Percentiles rank a stretch among this genome's conserved stretches.
Evolutionary conservation across 2,797 vertebrate species (phyloP).

Genomic region (Pipistrellus kuhlii): DNA sequence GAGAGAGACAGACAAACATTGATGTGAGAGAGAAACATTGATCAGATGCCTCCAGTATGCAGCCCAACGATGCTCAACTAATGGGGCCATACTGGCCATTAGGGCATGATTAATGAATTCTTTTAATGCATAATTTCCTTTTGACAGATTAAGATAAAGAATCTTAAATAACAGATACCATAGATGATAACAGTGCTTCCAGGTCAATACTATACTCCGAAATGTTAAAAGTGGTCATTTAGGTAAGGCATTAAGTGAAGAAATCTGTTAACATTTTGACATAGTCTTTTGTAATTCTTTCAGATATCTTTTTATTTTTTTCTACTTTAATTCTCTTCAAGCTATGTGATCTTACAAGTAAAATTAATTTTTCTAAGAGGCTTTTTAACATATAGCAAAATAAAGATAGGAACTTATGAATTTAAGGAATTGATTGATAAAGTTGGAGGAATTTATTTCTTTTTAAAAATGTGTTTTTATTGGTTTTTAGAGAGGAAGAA

Average conservation of each 20-base stretch:
- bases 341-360: not conserved
- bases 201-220: conserved; percentile 38
- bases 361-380: not conserved
- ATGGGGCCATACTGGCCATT: not conserved
- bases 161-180: conserved; percentile 65
- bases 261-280: not conserved
- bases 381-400: not conserved
- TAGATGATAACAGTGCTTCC: conserved; percentile 42
- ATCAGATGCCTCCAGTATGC: not conserved
- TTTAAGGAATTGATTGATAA: not conserved
- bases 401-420: not conserved
- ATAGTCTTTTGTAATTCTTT: not conserved
- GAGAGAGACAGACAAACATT: not conserved
- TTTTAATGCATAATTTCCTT: conserved; percentile 43
- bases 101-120: not conserved
- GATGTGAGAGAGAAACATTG: not conserved
- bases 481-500: too few species aligned
- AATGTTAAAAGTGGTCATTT: conserved; percentile 58
- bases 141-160: conserved; percentile 71
- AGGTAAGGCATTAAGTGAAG: conserved; percentile 52
- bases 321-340: not conserved
- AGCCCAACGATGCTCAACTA: not conserved
- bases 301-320: not conserved
- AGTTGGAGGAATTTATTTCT: not conserved
- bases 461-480: too few species aligned